Evolutionary conservation across 2,888 invertebrate genomes (phyloP).

Genomic region (Coenonympha glycerion): DNA sequence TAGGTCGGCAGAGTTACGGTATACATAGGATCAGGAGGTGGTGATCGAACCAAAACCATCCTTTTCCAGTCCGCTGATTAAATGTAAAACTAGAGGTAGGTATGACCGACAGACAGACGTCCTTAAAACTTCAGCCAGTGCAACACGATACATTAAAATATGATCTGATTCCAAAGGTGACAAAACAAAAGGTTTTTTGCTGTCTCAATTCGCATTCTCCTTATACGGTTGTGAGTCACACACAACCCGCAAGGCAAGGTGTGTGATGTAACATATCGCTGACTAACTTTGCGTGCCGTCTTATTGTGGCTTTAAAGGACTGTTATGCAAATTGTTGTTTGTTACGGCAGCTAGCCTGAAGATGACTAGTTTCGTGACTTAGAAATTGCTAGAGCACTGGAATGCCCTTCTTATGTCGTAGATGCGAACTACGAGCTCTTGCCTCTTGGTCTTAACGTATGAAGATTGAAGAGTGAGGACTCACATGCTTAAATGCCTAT

Average conservation of each 20-base stretch:
- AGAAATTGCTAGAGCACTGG: too few species aligned
- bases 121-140: background rate
- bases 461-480: too few species aligned
- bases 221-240: slow-evolving; percentile 38
- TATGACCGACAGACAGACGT: background rate
- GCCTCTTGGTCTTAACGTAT: too few species aligned
- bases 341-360: background rate
- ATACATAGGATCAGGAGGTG: too few species aligned
- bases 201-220: slow-evolving; percentile 28
- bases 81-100: background rate
- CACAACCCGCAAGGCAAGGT: slow-evolving; percentile 37
- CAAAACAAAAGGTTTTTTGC: slow-evolving; percentile 25
- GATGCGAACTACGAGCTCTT: too few species aligned
- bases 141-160: slow-evolving; percentile 5
- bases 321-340: slow-evolving; percentile 1
- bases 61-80: too few species aligned
- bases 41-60: too few species aligned
- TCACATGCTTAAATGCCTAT: too few species aligned
- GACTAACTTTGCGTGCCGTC: slow-evolving; percentile 15
- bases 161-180: slow-evolving; percentile 8
- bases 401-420: too few species aligned
- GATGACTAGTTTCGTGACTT: slow-evolving; percentile 1
- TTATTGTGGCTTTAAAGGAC: slow-evolving; percentile 9
- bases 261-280: slow-evolving; percentile 40
- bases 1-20: too few species aligned